Evolutionary conservation across 1,140 invertebrate species (phyloP), one percentile per base, ranked within the genome.

Genomic region (Metaphire vulgaris): DNA sequence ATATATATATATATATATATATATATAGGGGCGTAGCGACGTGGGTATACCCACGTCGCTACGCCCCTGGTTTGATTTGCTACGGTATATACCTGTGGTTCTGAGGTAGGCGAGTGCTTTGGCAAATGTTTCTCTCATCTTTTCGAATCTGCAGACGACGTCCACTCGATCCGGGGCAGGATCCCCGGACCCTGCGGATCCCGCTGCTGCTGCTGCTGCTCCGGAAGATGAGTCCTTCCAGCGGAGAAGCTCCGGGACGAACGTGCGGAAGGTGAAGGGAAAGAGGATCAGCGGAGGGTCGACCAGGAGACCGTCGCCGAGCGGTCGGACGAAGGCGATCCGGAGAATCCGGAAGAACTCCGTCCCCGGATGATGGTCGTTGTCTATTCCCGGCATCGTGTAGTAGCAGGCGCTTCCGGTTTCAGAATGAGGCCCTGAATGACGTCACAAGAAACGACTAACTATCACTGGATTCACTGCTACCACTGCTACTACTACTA

Each of bases 291-390:
- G 41, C 6, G 41, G 41, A 12, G 21, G 41, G 41, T 56, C 41
- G 41, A 56, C 41, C 41, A 56, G 21, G 21, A 56, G 41, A n/a
- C n/a, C n/a, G 41, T 56, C 21, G 21, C 31, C 33, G 28, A 34
- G 72, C 16, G 34, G 28, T 14, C n/a, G 28, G 31, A 69, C 69
- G 76, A 33, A 76, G 34, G 76, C 76, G 31, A 76, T 28, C 41
- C 76, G 76, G 33, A 76, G 71, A 41, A 76, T 72, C 29, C 76
- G 76, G 56, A 76, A 76, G 71, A 72, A 76, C 28, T 76, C 76
- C n/a, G 73, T 65, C 6, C 33, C 33, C n/a, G n/a, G n/a, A n/a
- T n/a, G n/a, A 1, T 33, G 31, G 33, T 33, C 69, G 26, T 32
- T 34, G 69, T 76, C 64, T 33, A 76, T 33, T 69, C 76, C 76